phyloP scores from a whole-genome alignment of 2,797 vertebrate species.

The Margarornis squamiger region DNA sequence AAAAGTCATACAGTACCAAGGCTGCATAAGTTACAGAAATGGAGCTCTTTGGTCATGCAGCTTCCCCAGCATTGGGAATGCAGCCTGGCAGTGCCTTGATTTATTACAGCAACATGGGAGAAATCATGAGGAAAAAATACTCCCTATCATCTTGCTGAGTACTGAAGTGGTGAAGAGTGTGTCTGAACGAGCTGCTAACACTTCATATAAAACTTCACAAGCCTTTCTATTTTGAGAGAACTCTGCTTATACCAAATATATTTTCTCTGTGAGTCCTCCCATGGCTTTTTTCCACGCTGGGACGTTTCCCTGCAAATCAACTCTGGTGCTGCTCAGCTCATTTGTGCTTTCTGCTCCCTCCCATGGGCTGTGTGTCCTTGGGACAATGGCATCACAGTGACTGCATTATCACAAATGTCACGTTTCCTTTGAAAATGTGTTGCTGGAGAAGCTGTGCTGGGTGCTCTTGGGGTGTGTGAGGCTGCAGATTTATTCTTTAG shows the following conservation, averaged over 20 bases:
- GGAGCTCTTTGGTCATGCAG: background rate
- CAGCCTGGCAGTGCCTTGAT: background rate
- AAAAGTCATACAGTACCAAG: background rate
- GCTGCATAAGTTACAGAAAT: background rate
- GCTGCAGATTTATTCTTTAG: background rate
- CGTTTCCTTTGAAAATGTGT: background rate
- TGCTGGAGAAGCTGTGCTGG: background rate
- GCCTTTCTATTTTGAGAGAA: constrained; percentile 41
- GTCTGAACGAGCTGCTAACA: constrained; percentile 27
- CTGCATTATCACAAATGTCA: background rate
- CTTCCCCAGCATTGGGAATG: background rate
- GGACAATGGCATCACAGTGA: background rate
- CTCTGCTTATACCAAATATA: background rate
- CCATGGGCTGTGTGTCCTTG: background rate
- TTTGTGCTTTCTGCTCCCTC: background rate
- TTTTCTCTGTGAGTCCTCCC: background rate
- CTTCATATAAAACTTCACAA: constrained; percentile 29
- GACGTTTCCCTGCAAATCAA: constrained; percentile 37
- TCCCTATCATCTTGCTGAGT: background rate
- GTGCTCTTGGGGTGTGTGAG: background rate
- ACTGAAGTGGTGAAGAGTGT: background rate
- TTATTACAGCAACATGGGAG: background rate
- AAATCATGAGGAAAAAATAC: background rate
- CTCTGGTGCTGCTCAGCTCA: background rate
- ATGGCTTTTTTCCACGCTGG: background rate